Base-by-base conservation (phyloP, 2,888 invertebrate species). In the Phymatocera aterrima region DNA sequence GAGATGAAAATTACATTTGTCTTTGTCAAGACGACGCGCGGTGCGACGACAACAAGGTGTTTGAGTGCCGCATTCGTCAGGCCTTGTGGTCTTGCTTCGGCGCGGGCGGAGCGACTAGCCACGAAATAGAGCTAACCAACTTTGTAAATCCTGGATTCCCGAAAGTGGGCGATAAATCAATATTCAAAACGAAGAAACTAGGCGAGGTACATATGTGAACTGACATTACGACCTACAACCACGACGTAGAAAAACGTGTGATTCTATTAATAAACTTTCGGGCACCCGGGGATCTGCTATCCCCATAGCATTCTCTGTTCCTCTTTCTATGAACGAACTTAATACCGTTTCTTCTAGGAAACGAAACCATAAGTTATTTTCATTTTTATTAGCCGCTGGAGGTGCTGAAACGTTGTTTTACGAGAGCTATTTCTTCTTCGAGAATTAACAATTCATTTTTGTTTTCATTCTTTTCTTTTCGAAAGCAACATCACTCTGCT, bases 91-190 rank as follows among this genome's bases (percentile, higher is more conserved):
- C 31, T 51, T 51, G 34, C 4, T 72, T 72, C 48, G 72, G 31
- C n/a, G n/a, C n/a, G n/a, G n/a, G n/a, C 34, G 72, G 51, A 72
- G 34, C 18, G 51, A 51, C 51, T 72, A 60, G 75, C 60, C 75
- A 57, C 57, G 75, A 75, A 75, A 37, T 40, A 75, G 75, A 75
- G 75, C 75, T 57, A 60, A 40, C 57, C 57, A 75, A 75, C 60
- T 75, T 60, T 75, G 75, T 75, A 60, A 31, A 75, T 57, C 40
- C 60, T 82, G 81, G 81, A 81, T 85, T 85, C 85, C 77, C 79
- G 83, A 85, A 85, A 85, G 83, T 79, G 80, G 81, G 80, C 81
- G 78, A 82, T 85, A 85, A 85, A 85, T 85, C 85, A 86, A 85
- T 81, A 83, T 82, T 82, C 79, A 83, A 83, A 82, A 83, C 82